These are phyloP conservation scores for Scaptomyza parva DNA, from an alignment of 2,888 invertebrate genomes.

Conservation along the genomic window DNA sequence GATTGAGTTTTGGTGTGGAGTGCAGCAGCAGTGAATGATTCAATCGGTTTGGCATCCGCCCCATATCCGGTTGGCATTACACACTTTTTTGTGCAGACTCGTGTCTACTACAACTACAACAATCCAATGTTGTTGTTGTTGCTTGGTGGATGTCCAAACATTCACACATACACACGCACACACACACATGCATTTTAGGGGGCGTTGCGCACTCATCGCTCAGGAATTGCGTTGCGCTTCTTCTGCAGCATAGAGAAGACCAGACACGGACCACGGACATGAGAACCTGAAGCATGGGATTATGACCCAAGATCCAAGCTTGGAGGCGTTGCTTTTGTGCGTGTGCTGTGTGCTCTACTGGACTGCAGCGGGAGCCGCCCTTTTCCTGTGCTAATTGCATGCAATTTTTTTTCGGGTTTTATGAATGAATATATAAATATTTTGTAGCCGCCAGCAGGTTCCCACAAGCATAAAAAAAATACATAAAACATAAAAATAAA, in stretches of 20 bases:
- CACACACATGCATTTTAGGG: constrained; percentile 43
- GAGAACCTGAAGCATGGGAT: background rate
- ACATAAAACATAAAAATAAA: constrained; percentile 12
- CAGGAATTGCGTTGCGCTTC: constrained; percentile 63
- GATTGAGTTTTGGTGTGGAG: background rate
- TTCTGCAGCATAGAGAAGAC: constrained; percentile 23
- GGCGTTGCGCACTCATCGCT: constrained; percentile 75
- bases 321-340: background rate
- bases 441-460: constrained; percentile 59
- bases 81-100: constrained; percentile 35
- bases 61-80: constrained; percentile 81
- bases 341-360: constrained; percentile 27
- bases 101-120: constrained; percentile 15
- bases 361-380: constrained; percentile 49
- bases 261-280: constrained; percentile 17
- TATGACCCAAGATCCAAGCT: constrained; percentile 1
- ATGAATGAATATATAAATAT: constrained; percentile 65
- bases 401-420: constrained; percentile 33
- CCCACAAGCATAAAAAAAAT: constrained; percentile 48
- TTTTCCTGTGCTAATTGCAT: constrained; percentile 70
- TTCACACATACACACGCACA: constrained; percentile 5
- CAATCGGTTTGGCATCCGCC: constrained; percentile 83
- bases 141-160: constrained; percentile 6
- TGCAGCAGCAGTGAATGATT: constrained; percentile 72
- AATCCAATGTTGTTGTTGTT: constrained; percentile 27